These are phyloP conservation scores for Prinia subflava DNA, from an alignment of 2,113 vertebrate genomes.

Conservation along the genomic window DNA sequence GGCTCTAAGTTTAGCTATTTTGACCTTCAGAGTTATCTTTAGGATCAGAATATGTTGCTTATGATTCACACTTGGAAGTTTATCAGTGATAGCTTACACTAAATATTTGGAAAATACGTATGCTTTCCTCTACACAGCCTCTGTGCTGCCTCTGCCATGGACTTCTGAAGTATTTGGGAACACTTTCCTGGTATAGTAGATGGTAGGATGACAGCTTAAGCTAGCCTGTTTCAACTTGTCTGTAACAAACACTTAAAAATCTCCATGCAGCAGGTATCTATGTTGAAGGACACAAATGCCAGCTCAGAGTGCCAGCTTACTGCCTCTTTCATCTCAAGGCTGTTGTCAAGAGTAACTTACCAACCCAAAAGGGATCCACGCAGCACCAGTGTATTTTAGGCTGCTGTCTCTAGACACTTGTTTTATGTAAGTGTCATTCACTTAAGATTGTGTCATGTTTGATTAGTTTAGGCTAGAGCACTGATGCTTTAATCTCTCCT, in stretches of 20 bases:
- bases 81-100: neutral
- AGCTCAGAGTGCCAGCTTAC: neutral
- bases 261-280: neutral
- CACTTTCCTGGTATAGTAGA: neutral
- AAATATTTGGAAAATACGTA: neutral
- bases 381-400: neutral
- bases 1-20: neutral
- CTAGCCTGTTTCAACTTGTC: neutral
- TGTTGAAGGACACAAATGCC: neutral
- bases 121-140: neutral
- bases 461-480: neutral
- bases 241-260: neutral
- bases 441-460: neutral
- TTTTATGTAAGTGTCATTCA: neutral
- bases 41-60: neutral
- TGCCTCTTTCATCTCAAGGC: constrained; percentile 16
- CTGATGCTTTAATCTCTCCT: neutral
- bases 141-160: neutral
- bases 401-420: neutral
- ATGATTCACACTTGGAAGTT: neutral
- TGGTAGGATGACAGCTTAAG: neutral
- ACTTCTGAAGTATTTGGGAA: neutral
- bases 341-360: neutral
- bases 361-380: neutral
- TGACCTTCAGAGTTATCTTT: constrained; percentile 13